phyloP scores from a whole-genome alignment of 2,797 vertebrate genomes.

The Mormyrops boulengeri region DNA sequence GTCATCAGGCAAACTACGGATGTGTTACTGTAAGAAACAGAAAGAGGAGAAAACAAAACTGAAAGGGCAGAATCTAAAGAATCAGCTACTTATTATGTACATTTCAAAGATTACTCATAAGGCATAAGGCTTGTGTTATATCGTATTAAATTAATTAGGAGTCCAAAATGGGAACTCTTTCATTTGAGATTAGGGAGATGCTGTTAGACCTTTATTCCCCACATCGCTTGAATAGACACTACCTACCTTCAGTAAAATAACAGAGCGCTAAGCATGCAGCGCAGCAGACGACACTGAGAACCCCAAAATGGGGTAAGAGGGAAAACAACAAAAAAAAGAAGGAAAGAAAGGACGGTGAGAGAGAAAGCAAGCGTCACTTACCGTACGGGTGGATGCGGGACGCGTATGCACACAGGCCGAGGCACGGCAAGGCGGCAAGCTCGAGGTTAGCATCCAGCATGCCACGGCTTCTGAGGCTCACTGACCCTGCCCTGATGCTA shows the following conservation, averaged over 20 bases:
- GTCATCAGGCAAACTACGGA: neutral
- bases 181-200: neutral
- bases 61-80: neutral
- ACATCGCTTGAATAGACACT: neutral
- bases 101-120: neutral
- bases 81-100: neutral
- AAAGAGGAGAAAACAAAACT: neutral
- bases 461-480: constrained; percentile 48
- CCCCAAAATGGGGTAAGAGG: neutral
- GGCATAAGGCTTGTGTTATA: neutral
- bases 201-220: neutral
- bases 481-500: neutral
- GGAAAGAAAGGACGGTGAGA: constrained; percentile 48
- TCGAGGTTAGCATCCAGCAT: constrained; percentile 96
- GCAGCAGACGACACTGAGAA: constrained; percentile 36
- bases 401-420: constrained; percentile 67
- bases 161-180: neutral
- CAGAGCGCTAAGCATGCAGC: constrained; percentile 54
- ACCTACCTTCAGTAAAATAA: constrained; percentile 36
- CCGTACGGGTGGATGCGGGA: constrained; percentile 67
- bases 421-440: constrained; percentile 89
- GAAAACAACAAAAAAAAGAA: constrained; percentile 24
- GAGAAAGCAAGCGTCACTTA: constrained; percentile 83
- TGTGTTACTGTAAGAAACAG: neutral
- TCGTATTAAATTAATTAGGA: neutral